Evolutionary conservation across 2,888 invertebrate genomes (phyloP), one percentile per base, ranked within the genome.

Genomic region (Resseliella maxima): DNA sequence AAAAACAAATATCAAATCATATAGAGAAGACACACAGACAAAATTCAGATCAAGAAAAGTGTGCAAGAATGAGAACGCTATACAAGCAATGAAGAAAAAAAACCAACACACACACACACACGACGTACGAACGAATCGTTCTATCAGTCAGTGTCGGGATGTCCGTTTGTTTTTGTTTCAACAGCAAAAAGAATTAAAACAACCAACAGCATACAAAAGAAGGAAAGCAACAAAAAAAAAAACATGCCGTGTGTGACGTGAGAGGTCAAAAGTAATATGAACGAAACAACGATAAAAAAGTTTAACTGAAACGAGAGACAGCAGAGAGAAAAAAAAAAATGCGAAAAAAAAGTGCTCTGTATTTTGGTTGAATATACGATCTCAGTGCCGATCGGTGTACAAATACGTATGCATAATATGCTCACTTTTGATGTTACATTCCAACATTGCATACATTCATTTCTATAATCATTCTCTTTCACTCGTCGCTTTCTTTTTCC

Each of bases 201-300:
- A 83, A n/a, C 38, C n/a, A 83, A 83, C 83, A 38, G 83, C 36
- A 83, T n/a, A 83, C 38, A 83, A 83, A 38, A 38, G 31, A 31
- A n/a, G 27, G 31, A 31, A n/a, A 12, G 31, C 31, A 72, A 72
- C 10, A 72, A n/a, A 83, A 83, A 81, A 36, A 81, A 5, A 81
- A 18, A 81, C 35, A 83, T 24, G 6, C 38, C 38, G 12, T 10
- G 15, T 36, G 38, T 85, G 85, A 85, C 85, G 85, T 45, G 85
- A 85, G 31, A 85, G 85, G 85, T 85, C 85, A 85, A 85, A 85
- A 85, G 85, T 85, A 41, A 85, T 46, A 85, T 46, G 45, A 85
- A 85, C 27, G 38, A 46, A 24, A 12, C 18, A 3, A 45, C 41
- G 31, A 85, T 85, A 83, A 38, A 83, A n/a, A 83, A n/a, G 3